Evolutionary conservation across 2,888 invertebrate genomes (phyloP).

Genomic region (Eupithecia inturbata): DNA sequence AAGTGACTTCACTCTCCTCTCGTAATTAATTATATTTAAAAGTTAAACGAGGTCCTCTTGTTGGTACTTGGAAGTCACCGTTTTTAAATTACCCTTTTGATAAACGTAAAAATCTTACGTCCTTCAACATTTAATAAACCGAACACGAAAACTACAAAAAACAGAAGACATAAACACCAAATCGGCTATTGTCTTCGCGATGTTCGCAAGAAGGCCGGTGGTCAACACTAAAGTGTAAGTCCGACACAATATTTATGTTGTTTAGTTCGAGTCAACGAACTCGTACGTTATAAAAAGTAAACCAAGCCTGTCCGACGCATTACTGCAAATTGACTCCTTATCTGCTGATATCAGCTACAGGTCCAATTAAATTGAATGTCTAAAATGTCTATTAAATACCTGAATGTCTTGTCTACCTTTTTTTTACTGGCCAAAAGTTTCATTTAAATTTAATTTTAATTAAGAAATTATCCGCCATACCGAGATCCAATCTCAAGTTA

Average conservation of each 20-base stretch:
- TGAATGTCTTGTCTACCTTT: not conserved
- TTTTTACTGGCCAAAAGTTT: not conserved
- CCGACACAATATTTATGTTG: slow-evolving; percentile 63
- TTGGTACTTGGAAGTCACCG: not conserved
- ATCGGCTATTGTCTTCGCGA: slow-evolving; percentile 3
- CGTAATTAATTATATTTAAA: slow-evolving; percentile 18
- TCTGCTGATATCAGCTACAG: slow-evolving; percentile 53
- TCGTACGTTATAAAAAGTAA: slow-evolving; percentile 72
- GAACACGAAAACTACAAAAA: not conserved
- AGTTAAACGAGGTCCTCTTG: slow-evolving; percentile 17
- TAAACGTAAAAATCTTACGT: not conserved
- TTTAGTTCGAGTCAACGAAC: slow-evolving; percentile 75
- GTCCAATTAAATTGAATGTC: slow-evolving; percentile 28
- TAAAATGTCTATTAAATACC: no score
- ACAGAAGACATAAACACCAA: slow-evolving; percentile 1
- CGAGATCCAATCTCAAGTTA: slow-evolving; percentile 19
- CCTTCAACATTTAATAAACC: not conserved
- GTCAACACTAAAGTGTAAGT: slow-evolving; percentile 49
- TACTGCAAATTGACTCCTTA: slow-evolving; percentile 80
- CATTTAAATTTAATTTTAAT: not conserved
- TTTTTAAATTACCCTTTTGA: not conserved
- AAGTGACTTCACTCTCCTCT: slow-evolving; percentile 15
- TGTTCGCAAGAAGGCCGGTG: slow-evolving; percentile 13
- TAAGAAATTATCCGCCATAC: slow-evolving; percentile 7
- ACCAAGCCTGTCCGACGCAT: slow-evolving; percentile 69